phyloP scores from a whole-genome alignment of 2,113 vertebrate species.

The Heptranchias perlo region DNA sequence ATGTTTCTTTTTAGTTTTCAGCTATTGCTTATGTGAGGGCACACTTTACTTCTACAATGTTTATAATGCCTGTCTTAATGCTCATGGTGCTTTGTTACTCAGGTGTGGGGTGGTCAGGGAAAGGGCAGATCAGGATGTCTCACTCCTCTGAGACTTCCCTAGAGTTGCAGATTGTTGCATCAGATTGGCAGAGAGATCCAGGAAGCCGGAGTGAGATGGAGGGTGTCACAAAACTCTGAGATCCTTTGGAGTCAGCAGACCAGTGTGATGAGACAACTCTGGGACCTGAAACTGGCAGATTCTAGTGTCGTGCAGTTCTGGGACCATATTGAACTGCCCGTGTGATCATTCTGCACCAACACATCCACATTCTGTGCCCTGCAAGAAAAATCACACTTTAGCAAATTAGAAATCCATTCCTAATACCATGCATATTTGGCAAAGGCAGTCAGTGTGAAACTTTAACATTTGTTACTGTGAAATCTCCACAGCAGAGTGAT shows the following conservation, averaged over 20 bases:
- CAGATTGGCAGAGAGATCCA: background rate
- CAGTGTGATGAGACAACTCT: background rate
- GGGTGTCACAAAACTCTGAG: background rate
- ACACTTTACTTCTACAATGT: background rate
- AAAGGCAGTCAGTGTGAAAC: background rate
- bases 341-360: background rate
- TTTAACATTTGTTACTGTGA: background rate
- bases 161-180: background rate
- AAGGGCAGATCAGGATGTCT: no score
- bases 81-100: background rate
- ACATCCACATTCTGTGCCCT: background rate
- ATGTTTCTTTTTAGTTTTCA: conserved; percentile 1
- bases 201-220: background rate
- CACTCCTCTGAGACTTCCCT: background rate
- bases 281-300: background rate
- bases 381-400: background rate
- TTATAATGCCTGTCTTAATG: background rate
- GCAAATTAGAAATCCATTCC: background rate
- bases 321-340: background rate
- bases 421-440: background rate
- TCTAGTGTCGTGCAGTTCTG: background rate
- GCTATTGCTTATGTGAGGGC: background rate
- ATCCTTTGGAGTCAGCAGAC: background rate
- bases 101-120: background rate
- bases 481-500: background rate